Conservation (phyloP, 2,888 invertebrate species). For the Sminthurides aquaticus region DNA sequence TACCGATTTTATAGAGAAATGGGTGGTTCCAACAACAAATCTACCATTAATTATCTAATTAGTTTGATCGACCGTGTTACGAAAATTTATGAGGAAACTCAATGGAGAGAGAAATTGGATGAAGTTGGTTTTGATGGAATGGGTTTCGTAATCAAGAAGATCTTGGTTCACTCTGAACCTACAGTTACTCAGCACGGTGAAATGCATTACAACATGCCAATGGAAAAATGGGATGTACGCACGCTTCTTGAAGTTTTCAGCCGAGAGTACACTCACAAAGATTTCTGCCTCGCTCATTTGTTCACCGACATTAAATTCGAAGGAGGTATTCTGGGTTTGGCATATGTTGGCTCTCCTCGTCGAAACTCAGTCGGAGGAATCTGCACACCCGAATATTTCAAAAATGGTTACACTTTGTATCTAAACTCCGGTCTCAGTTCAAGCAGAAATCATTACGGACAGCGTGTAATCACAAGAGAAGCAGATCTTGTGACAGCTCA, state of each 20-base stretch:
- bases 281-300: conserved; percentile 91
- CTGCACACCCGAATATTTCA: conserved; percentile 92
- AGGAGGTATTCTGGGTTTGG: conserved; percentile 88
- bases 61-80: conserved; percentile 93
- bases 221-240: conserved; percentile 87
- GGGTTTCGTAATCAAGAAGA: conserved; percentile 93
- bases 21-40: conserved; percentile 87
- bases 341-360: conserved; percentile 89
- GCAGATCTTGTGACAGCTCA: conserved; percentile 94
- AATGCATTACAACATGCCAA: conserved; percentile 83
- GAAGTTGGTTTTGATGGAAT: conserved; percentile 71
- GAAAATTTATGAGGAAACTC: conserved; percentile 87
- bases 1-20: conserved; percentile 91
- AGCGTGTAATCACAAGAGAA: conserved; percentile 87
- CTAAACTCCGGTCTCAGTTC: conserved; percentile 91
- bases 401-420: conserved; percentile 84
- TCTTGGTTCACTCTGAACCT: conserved; percentile 82
- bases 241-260: conserved; percentile 88
- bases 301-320: conserved; percentile 95
- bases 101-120: conserved; percentile 81
- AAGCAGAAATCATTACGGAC: conserved; percentile 88
- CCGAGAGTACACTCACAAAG: conserved; percentile 86
- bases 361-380: conserved; percentile 92
- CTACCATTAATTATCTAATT: conserved; percentile 92
- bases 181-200: conserved; percentile 79